Percentiles rank a stretch among this genome's conserved stretches.
Evolutionary conservation across 2,888 invertebrate genomes (phyloP).

Genomic region (Philonicus albiceps): DNA sequence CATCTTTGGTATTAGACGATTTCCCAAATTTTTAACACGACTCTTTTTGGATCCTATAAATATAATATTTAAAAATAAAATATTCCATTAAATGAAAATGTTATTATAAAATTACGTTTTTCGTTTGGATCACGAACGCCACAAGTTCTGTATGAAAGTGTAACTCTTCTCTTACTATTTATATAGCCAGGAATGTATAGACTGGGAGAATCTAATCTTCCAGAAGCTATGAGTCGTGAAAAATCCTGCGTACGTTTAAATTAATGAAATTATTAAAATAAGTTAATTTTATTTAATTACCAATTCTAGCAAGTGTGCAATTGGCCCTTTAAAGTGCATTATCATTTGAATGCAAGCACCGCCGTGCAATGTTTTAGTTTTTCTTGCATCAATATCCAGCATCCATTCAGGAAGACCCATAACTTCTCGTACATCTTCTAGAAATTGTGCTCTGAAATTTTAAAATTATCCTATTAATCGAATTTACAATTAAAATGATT

Average conservation of each 20-base stretch:
- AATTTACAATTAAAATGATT: too few relatives aligned
- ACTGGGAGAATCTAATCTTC: constrained; percentile 77
- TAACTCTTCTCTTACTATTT: constrained; percentile 73
- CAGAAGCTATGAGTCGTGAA: constrained; percentile 75
- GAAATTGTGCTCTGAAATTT: constrained; percentile 77
- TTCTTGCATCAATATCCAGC: constrained; percentile 82
- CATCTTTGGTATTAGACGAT: neutral
- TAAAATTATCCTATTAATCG: too few relatives aligned
- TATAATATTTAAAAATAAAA: neutral
- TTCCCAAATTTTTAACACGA: neutral
- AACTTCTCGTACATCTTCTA: constrained; percentile 79
- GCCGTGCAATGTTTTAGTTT: constrained; percentile 78
- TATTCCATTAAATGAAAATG: neutral
- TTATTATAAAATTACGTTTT: constrained; percentile 63
- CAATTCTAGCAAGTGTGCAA: constrained; percentile 79
- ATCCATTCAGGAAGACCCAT: constrained; percentile 92
- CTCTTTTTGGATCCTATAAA: neutral
- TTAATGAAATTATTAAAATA: neutral
- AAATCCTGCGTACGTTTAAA: constrained; percentile 65
- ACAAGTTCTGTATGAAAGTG: constrained; percentile 78
- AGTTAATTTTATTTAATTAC: constrained; percentile 62
- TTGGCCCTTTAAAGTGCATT: constrained; percentile 85
- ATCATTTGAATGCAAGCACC: constrained; percentile 85
- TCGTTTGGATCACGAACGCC: constrained; percentile 80
- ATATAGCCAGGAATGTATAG: constrained; percentile 80